Evolutionary conservation across 2,797 vertebrate species (phyloP), one percentile per base, ranked within the genome.

Genomic region (Meriones psammophilus): DNA sequence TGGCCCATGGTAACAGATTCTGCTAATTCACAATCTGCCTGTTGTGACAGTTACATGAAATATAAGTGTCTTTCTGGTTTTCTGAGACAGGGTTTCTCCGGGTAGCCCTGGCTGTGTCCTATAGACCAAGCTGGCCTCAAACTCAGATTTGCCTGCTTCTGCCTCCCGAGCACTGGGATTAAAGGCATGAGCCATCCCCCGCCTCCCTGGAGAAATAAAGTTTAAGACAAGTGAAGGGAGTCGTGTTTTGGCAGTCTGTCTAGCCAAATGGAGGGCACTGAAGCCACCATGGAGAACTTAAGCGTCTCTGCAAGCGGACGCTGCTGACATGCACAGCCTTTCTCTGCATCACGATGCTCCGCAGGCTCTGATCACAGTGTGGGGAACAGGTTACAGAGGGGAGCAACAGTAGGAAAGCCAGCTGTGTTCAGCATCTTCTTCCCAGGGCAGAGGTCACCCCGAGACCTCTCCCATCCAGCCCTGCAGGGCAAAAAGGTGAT

Each of bases 11-110:
- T 56, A 71, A 76, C 24, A 0, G 28, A 78, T 46, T 39, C n/a
- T n/a, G 71, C 60, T 71, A 36, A 92, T 13, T 92, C 92, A 64
- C 56, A 73, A 69, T 71, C 88, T 88, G n/a, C 83, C 64, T 1
- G 54, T 68, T 94, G 24, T 77, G 33, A 80, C 2, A 0, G 60
- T 50, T 56, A 56, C 5, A 1, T 56, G 20, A 93, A 64, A 71
- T 26, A 54, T n/a, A 85, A 80, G 30, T 80, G 84, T 85, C 80
- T 89, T 76, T 20, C 2, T 36, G n/a, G 4, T 22, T 39, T 28
- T 28, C 15, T 17, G 9, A 42, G 36, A 64, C 8, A 42, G 36
- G 24, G 8, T 42, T 64, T 80, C 20, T 80, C 78, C 36, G 54
- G 60, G 78, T 60, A 60, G 33, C 33, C 56, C 20, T 36, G 20